Evolutionary conservation across 2,797 vertebrate species (phyloP).

Genomic region (Mormyrops boulengeri): DNA sequence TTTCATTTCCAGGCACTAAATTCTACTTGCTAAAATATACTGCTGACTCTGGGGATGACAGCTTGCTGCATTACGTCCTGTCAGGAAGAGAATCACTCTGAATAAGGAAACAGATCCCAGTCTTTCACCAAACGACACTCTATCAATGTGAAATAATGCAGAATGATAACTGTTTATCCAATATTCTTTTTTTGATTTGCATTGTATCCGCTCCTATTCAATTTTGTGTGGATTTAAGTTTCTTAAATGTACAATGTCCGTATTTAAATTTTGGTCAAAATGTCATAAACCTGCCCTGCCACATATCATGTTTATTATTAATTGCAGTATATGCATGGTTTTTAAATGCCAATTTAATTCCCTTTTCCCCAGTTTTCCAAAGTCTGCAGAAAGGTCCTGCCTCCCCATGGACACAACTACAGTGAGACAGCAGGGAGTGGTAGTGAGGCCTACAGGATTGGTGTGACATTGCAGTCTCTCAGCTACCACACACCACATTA

Average conservation of each 20-base stretch:
- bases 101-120: conserved; percentile 50
- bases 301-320: neutral
- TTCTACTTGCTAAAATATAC: conserved; percentile 71
- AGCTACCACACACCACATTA: conserved; percentile 53
- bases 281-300: neutral
- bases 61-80: conserved; percentile 55
- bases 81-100: conserved; percentile 43
- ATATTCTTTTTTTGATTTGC: neutral
- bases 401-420: conserved; percentile 73
- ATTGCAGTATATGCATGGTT: neutral
- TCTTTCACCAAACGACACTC: neutral
- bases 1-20: conserved; percentile 63
- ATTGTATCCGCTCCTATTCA: neutral
- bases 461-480: conserved; percentile 62
- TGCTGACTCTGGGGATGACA: conserved; percentile 68
- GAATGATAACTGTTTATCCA: neutral
- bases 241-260: too few species aligned
- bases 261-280: neutral
- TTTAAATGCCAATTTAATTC: neutral
- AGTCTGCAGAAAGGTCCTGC: conserved; percentile 77
- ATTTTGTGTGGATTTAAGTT: neutral
- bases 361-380: conserved; percentile 59
- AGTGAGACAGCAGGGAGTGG: conserved; percentile 79
- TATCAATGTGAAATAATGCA: neutral
- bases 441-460: conserved; percentile 76